phyloP scores from a whole-genome alignment of 2,113 vertebrate species.

The Rhinolophus ferrumequinum region DNA sequence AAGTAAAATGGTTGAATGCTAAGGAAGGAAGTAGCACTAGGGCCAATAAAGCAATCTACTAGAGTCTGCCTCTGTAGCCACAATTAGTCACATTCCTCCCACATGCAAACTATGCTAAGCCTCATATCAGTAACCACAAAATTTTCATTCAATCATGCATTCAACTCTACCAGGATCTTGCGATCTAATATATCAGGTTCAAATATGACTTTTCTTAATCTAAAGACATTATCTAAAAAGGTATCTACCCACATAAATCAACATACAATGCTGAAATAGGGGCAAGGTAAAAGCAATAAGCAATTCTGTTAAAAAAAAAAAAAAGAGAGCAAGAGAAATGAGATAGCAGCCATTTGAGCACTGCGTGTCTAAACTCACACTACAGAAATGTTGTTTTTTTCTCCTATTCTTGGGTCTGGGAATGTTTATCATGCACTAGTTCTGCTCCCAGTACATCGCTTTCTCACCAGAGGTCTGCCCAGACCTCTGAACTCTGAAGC shows the following conservation, averaged over 20 bases:
- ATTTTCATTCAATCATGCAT: background rate
- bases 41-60: background rate
- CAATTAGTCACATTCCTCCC: background rate
- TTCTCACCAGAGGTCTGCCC: background rate
- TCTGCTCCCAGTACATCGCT: background rate
- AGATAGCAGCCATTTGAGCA: background rate
- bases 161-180: background rate
- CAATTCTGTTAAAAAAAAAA: background rate
- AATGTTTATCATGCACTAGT: background rate
- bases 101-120: background rate
- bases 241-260: background rate
- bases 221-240: background rate
- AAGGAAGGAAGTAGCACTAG: background rate
- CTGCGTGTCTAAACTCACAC: background rate
- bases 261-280: background rate
- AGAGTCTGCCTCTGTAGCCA: background rate
- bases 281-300: background rate
- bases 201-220: background rate
- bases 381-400: background rate
- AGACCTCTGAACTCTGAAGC: background rate
- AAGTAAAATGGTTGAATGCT: background rate
- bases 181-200: background rate
- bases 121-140: background rate
- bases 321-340: background rate
- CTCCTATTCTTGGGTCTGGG: background rate